A percentile compares a stretch with the other conserved stretches of the same genome.
These are phyloP conservation scores for Trinectes maculatus DNA, from an alignment of 2,113 vertebrate genomes.

Conservation along the genomic window DNA sequence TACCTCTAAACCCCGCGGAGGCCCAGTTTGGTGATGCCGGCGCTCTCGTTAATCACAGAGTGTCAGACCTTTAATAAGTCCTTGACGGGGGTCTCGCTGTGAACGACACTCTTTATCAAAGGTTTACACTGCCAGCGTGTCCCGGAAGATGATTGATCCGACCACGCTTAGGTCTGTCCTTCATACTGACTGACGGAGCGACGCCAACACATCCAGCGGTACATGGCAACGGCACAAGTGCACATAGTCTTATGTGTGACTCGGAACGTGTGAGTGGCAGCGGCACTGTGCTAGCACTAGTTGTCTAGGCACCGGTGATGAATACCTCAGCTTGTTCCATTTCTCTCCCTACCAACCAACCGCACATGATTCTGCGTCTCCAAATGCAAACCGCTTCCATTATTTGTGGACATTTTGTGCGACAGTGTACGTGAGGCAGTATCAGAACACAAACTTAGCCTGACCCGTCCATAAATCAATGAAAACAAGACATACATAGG, in stretches of 20 bases:
- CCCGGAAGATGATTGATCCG: conserved; percentile 77
- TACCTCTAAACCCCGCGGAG: conserved; percentile 46
- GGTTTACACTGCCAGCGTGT: conserved; percentile 76
- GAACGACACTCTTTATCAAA: conserved; percentile 83
- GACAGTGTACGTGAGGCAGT: conserved; percentile 41
- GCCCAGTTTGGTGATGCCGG: conserved; percentile 39
- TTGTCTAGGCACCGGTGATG: conserved; percentile 17
- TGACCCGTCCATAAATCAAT: conserved; percentile 10
- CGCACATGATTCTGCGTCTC: conserved; percentile 29
- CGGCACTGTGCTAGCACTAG: not conserved
- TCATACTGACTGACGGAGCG: conserved; percentile 63
- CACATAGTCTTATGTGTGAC: conserved; percentile 17
- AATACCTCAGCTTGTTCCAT: conserved; percentile 41
- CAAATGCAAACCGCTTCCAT: conserved; percentile 60
- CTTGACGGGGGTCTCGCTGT: conserved; percentile 78
- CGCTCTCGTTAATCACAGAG: conserved; percentile 73
- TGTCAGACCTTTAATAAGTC: conserved; percentile 81
- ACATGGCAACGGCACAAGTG: conserved; percentile 21
- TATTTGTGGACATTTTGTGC: conserved; percentile 58
- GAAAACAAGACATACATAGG: not conserved
- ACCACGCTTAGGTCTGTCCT: conserved; percentile 63
- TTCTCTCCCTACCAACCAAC: conserved; percentile 46
- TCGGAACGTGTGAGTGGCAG: conserved; percentile 11
- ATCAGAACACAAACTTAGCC: conserved; percentile 27
- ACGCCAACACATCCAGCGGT: conserved; percentile 32